Evolutionary conservation across 2,113 vertebrate genomes (phyloP), one percentile per base, ranked within the genome.

Genomic region (Thryonomys swinderianus): DNA sequence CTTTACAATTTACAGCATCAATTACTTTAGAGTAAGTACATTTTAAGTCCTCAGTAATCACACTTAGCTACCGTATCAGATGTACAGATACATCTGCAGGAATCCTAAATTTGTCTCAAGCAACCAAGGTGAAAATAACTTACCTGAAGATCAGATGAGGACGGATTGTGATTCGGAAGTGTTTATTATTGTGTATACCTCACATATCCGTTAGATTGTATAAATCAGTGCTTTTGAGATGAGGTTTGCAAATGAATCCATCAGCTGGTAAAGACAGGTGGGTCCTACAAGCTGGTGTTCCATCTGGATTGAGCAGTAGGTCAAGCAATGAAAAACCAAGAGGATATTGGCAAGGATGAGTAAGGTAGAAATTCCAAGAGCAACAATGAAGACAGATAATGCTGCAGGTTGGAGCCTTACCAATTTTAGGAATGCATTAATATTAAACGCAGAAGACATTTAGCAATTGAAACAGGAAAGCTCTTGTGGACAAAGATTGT

Each of bases 211-310:
- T 71, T 37, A 71, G n/a, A 57, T 78, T 87, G 73, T 67, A 2
- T 80, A 64, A 86, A 53, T 45, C 40, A 30, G 37, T 81, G 64
- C 42, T 95, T 97, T 83, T 40, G 64, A 93, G 88, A 86, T 95
- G 80, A 93, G 61, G 79, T 32, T 74, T 86, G 25, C 30, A 86
- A 59, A 88, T 51, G 48, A 67, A 81, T 92, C 53, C 66, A n/a
- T 59, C 42, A 76, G 10, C 9, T 67, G 74, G 40, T 25, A 62
- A 48, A 45, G 25, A 89, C 9, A 25, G 55, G 40, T 32, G 14
- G 42, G 25, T 80, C 17, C 5, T 55, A 17, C 0, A 51, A 66
- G 12, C 17, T 59, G 27, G 9, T 74, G 16, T 51, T 91, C 42
- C 48, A 34, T 66, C 14, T 86, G 40, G 61, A 64, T 73, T 37